phyloP scores from a whole-genome alignment of 1,140 invertebrate species.

The Papilio dardanus region DNA sequence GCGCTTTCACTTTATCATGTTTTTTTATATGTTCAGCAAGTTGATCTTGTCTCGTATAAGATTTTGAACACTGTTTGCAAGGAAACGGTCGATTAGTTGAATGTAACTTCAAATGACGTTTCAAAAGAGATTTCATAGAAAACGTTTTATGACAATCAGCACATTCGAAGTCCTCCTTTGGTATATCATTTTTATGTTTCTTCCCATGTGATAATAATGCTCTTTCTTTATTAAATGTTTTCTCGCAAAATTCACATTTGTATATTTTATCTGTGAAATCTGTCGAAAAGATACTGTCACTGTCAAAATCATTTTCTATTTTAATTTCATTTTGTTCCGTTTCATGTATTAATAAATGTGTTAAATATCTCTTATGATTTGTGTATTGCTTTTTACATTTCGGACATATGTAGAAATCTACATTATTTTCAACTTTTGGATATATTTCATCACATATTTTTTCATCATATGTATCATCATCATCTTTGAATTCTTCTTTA shows the following conservation, averaged over 20 bases:
- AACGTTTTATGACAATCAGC: constrained; percentile 70
- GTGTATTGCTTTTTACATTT: constrained; percentile 53
- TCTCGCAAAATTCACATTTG: constrained; percentile 63
- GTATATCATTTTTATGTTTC: constrained; percentile 53
- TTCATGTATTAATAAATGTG: constrained; percentile 55
- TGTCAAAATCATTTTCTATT: constrained; percentile 41
- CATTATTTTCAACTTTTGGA: constrained; percentile 44
- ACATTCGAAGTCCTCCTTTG: constrained; percentile 52
- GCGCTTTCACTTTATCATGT: constrained; percentile 83
- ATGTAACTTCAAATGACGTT: constrained; percentile 73
- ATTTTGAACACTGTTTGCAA: constrained; percentile 79
- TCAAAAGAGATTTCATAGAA: constrained; percentile 63
- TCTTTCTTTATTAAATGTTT: constrained; percentile 59
- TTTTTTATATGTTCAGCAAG: constrained; percentile 82
- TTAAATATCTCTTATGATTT: constrained; percentile 54
- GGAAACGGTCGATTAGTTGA: constrained; percentile 57
- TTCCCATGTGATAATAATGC: constrained; percentile 61
- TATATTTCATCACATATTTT: constrained; percentile 40
- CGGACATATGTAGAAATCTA: constrained; percentile 43
- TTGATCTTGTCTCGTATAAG: constrained; percentile 83
- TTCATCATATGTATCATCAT: constrained; percentile 50
- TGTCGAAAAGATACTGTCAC: constrained; percentile 46
- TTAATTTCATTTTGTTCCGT: constrained; percentile 34
- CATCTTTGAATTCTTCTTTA: constrained; percentile 56
- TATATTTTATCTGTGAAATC: constrained; percentile 46